phyloP scores from a whole-genome alignment of 2,888 invertebrate species.

The Orchesellides sinensis region DNA sequence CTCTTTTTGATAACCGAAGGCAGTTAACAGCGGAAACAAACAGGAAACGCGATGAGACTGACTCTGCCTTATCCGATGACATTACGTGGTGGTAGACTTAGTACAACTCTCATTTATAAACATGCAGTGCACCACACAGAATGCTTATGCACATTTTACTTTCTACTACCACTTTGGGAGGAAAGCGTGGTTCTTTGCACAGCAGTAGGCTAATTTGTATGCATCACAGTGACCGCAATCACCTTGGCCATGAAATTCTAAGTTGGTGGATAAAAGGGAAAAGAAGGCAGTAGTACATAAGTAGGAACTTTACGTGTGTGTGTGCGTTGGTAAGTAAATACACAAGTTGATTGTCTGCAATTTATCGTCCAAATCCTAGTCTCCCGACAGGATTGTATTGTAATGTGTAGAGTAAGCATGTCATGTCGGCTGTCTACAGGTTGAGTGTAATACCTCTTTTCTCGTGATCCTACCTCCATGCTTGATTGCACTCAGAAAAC shows the following conservation, averaged over 20 bases:
- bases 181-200: background rate
- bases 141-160: background rate
- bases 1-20: conserved; percentile 24
- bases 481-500: conserved; percentile 25
- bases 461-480: conserved; percentile 51
- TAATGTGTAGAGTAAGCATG: conserved; percentile 5
- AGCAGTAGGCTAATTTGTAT: conserved; percentile 58
- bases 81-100: background rate
- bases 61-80: background rate
- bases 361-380: conserved; percentile 27
- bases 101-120: background rate
- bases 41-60: conserved; percentile 4
- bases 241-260: conserved; percentile 63
- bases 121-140: background rate
- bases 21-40: background rate
- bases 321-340: background rate
- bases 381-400: conserved; percentile 5
- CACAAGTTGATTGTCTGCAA: conserved; percentile 37
- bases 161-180: background rate
- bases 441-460: conserved; percentile 51
- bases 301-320: too few relatives aligned
- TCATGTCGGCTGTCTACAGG: conserved; percentile 61
- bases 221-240: conserved; percentile 55
- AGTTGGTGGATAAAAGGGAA: conserved; percentile 21
- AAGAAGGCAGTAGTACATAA: too few relatives aligned